Percentiles rank a stretch among this genome's conserved stretches.
Conservation (phyloP, 2,113 vertebrate genomes). For the Cinclus mexicanus region DNA sequence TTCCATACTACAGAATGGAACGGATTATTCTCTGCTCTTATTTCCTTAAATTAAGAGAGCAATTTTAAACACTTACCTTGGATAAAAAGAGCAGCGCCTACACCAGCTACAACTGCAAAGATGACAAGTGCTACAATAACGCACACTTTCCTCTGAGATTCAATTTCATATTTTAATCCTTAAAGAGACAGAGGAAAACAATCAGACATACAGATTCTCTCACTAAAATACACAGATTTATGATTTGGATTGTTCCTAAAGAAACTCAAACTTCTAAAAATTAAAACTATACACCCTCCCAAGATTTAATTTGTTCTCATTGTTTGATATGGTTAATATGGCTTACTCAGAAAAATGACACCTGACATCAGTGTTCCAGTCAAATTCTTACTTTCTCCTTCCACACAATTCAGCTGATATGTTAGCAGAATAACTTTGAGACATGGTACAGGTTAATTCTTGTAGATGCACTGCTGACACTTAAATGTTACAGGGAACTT, state of each 20-base stretch:
- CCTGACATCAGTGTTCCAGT: neutral
- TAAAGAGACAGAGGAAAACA: slow-evolving; percentile 29
- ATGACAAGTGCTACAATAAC: slow-evolving; percentile 30
- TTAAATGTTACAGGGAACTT: neutral
- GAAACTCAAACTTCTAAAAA: neutral
- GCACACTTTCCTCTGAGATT: slow-evolving; percentile 28
- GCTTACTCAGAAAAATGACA: neutral
- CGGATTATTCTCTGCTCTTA: neutral
- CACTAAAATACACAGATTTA: neutral
- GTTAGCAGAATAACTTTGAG: neutral
- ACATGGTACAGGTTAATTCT: neutral
- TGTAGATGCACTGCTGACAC: neutral
- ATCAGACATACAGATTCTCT: neutral
- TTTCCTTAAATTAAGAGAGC: neutral
- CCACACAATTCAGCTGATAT: neutral
- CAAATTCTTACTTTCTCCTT: neutral
- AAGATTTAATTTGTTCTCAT: neutral
- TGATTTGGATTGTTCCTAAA: neutral
- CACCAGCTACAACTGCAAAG: neutral
- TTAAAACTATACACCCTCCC: neutral
- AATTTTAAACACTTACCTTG: slow-evolving; percentile 63
- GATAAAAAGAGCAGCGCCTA: slow-evolving; percentile 67
- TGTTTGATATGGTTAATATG: neutral
- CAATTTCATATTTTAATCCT: slow-evolving; percentile 68
- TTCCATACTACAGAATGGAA: neutral